phyloP scores from a whole-genome alignment of 2,113 vertebrate species.

The Rostratula benghalensis region DNA sequence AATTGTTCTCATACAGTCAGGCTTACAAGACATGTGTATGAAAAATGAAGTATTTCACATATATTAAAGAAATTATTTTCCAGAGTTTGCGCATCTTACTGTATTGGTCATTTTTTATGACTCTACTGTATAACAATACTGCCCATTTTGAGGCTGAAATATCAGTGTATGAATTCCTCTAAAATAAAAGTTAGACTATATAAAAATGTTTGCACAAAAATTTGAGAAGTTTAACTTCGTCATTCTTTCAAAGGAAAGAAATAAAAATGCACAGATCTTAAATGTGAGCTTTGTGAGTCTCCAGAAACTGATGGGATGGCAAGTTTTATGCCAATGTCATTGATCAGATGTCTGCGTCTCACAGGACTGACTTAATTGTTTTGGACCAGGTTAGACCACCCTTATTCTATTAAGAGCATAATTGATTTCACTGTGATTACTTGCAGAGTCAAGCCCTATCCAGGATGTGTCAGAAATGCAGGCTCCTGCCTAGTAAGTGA shows the following conservation, averaged over 20 bases:
- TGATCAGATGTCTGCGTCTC: background rate
- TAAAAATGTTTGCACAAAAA: background rate
- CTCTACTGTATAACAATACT: background rate
- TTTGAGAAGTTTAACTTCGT: background rate
- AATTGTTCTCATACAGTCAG: background rate
- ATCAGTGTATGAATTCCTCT: background rate
- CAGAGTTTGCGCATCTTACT: background rate
- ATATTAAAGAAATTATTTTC: background rate
- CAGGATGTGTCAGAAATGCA: background rate
- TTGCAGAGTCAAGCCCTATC: background rate
- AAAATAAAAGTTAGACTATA: background rate
- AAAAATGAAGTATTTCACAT: background rate
- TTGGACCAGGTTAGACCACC: background rate
- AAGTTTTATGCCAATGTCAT: background rate
- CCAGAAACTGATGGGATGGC: accelerated
- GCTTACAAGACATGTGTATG: background rate
- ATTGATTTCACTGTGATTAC: conserved; percentile 24
- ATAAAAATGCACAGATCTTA: background rate
- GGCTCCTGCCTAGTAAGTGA: background rate
- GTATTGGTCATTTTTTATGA: background rate
- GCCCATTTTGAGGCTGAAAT: background rate
- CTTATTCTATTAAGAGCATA: background rate
- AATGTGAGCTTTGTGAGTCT: background rate
- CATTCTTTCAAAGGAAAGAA: background rate
- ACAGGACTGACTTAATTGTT: background rate